Conservation (phyloP, 2,888 invertebrate species). For the Invenusta paracnida region DNA sequence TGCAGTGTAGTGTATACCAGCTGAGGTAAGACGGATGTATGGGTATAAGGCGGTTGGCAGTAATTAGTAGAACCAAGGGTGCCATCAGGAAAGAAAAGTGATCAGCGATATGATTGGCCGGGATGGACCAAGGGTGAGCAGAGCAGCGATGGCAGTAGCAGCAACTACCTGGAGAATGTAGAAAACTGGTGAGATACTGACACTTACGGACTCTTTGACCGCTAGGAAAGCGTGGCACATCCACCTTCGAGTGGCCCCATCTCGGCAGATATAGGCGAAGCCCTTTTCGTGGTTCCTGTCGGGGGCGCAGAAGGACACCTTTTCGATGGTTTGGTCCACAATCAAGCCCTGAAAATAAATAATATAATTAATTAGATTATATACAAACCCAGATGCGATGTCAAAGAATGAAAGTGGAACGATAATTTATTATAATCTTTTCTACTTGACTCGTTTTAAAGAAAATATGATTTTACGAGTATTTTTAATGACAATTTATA, state of each 20-base stretch:
- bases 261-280: constrained; percentile 96
- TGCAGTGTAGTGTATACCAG: too few relatives aligned
- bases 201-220: constrained; percentile 76
- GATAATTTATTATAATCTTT: too few relatives aligned
- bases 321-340: constrained; percentile 98
- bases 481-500: too few relatives aligned
- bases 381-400: too few relatives aligned
- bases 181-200: constrained; percentile 2
- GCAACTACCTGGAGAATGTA: neutral
- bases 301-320: constrained; percentile 99
- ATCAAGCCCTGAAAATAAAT: constrained; percentile 71
- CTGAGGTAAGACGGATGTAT: too few relatives aligned
- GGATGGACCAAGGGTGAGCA: too few relatives aligned
- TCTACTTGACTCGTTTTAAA: neutral
- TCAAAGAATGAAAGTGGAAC: too few relatives aligned
- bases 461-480: neutral
- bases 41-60: too few relatives aligned
- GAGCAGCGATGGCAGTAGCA: too few relatives aligned
- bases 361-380: neutral
- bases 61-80: too few relatives aligned
- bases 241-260: constrained; percentile 96
- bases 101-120: too few relatives aligned
- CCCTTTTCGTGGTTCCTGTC: constrained; percentile 95
- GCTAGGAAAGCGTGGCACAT: constrained; percentile 99
- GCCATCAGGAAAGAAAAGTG: too few relatives aligned